Base-by-base conservation (phyloP, 1,140 invertebrate genomes). In the Bombus waltoni region DNA sequence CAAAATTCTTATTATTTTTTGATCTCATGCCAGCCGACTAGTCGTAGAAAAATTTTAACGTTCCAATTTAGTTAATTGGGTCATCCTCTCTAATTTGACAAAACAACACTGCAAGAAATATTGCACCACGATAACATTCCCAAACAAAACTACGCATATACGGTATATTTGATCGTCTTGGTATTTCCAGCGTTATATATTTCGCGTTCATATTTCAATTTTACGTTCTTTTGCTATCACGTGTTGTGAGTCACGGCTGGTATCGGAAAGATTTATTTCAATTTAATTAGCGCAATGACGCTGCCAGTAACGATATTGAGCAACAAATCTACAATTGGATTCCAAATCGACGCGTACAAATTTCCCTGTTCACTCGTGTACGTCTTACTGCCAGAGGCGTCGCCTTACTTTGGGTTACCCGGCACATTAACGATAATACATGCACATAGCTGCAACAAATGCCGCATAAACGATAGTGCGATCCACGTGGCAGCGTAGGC, bases 401-500 rank as follows among this genome's bases (percentile, higher is more conserved):
- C 70, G 87, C 80, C 83, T 79, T 80, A 76, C 66, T 80, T 80
- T 53, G 66, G n/a, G 72, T 83, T 86, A 44, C 66, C 68, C 73
- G 71, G 82, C 66, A 79, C 86, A 90, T 93, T 91, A 93, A 70
- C 86, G 90, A 83, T 95, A 94, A 95, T 93, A 91, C 93, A 94
- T 94, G 93, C 92, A 85, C 88, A 85, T 92, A 90, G 92, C 88
- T 93, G 88, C 92, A 94, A 94, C 93, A 94, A 95, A 94, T 94
- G 93, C 94, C 92, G 93, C 91, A 92, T 93, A 93, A 94, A 95
- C 93, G 93, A 90, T 94, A 94, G 92, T 90, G 91, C 90, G 92
- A 93, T 93, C 93, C 93, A 94, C 94, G 93, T 94, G 93, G 94
- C 93, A 93, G 90, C 90, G 90, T 93, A 91, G 92, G 90, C 90